Conservation (phyloP, 2,113 vertebrate species). For the Silurus glanis region DNA sequence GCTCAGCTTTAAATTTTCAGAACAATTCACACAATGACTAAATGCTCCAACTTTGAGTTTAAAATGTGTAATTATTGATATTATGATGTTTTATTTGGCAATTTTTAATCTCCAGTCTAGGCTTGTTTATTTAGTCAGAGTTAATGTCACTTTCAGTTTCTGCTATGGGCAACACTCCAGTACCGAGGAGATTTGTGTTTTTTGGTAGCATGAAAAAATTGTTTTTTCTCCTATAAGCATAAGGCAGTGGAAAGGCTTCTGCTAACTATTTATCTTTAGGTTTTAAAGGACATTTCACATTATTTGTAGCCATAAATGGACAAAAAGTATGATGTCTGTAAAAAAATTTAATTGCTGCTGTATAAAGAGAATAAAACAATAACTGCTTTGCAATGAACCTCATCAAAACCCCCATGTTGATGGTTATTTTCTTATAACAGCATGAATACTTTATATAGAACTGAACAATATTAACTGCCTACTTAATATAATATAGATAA, state of each 20-base stretch:
- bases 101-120: not conserved
- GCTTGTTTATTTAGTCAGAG: not conserved
- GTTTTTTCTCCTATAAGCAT: not conserved
- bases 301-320: not conserved
- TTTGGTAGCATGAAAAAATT: not conserved
- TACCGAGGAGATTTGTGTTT: not conserved
- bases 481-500: too few relatives aligned
- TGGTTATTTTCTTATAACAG: not conserved
- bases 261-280: not conserved
- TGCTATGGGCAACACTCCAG: not conserved
- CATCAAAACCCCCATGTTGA: not conserved
- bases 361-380: not conserved
- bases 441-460: too few relatives aligned
- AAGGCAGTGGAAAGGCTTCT: not conserved
- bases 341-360: not conserved
- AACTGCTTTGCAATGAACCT: not conserved
- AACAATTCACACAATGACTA: not conserved
- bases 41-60: not conserved
- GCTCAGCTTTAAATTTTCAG: not conserved
- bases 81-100: not conserved
- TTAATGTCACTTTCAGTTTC: not conserved
- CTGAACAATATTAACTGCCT: too few relatives aligned
- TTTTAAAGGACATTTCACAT: not conserved
- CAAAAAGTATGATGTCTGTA: not conserved
- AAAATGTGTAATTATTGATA: not conserved